Conservation (phyloP, 2,113 vertebrate genomes). For the Thamnaconus septentrionalis region DNA sequence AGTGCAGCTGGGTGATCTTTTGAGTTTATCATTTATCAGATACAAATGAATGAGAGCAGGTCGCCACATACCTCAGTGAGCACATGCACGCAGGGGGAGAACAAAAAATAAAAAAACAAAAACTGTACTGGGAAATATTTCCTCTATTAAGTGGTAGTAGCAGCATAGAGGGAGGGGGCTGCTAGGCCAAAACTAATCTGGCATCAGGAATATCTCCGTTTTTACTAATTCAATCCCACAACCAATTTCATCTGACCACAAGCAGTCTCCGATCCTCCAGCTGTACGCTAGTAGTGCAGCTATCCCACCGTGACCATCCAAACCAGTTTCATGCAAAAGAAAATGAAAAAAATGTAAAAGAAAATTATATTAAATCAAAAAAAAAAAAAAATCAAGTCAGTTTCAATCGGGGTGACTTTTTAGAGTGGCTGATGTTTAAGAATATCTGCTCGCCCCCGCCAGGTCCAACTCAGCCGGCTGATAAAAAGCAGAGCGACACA, state of each 20-base stretch:
- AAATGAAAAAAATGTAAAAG: no score
- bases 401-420: conserved; percentile 50
- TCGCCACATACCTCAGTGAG: conserved; percentile 21
- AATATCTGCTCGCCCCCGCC: conserved; percentile 52
- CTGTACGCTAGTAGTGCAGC: conserved; percentile 38
- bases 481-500: conserved; percentile 59
- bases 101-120: not conserved
- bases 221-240: conserved; percentile 45
- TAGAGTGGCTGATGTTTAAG: conserved; percentile 58
- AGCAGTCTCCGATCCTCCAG: conserved; percentile 28
- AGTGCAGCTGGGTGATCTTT: conserved; percentile 57
- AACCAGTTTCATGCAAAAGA: no score
- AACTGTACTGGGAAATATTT: not conserved
- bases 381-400: conserved; percentile 39
- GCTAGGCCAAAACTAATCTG: conserved; percentile 5
- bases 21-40: conserved; percentile 58
- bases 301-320: conserved; percentile 25
- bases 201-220: conserved; percentile 40
- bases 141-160: conserved; percentile 3
- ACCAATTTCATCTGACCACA: conserved; percentile 53
- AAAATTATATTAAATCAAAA: no score
- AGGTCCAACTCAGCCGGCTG: conserved; percentile 41
- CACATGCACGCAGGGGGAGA: conserved; percentile 15
- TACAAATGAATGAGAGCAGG: conserved; percentile 21
- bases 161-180: conserved; percentile 12